These are phyloP conservation scores for Stegodyphus mimosarum DNA, from an alignment of 1,140 invertebrate species.

Conservation along the genomic window DNA sequence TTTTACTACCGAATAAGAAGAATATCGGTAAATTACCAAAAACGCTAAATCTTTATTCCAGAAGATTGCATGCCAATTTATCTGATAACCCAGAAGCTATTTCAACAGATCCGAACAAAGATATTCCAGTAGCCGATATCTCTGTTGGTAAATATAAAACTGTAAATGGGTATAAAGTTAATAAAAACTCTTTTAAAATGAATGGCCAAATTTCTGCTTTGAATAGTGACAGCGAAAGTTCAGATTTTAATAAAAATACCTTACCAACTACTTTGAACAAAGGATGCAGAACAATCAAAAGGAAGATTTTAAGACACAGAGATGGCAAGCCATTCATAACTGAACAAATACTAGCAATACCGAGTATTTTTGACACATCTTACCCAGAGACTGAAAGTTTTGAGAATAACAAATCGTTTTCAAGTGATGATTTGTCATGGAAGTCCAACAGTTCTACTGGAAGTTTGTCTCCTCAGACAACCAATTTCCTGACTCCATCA, in stretches of 20 bases:
- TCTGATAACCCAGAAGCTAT: too few species aligned
- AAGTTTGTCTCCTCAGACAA: constrained; percentile 21
- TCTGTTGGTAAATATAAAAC: too few species aligned
- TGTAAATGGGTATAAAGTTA: too few species aligned
- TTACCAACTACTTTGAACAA: background rate
- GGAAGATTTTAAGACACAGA: constrained; percentile 26
- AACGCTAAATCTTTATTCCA: background rate
- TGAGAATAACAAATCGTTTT: constrained; percentile 16
- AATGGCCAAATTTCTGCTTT: too few species aligned
- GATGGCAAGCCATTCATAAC: constrained; percentile 31
- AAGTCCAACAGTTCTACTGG: constrained; percentile 33
- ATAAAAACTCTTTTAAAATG: too few species aligned
- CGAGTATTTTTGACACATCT: constrained; percentile 26
- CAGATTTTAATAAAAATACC: background rate
- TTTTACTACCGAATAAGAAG: background rate
- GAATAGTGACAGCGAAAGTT: background rate
- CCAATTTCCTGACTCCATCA: background rate
- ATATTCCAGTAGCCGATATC: too few species aligned
- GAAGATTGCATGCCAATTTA: too few species aligned
- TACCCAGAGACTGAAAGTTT: constrained; percentile 19
- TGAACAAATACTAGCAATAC: constrained; percentile 35
- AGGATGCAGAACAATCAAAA: constrained; percentile 29
- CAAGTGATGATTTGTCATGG: constrained; percentile 32
- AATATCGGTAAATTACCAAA: background rate
- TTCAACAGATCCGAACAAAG: too few species aligned